A percentile compares a stretch with the other conserved stretches of the same genome.
These are phyloP conservation scores for Microplitis manilae DNA, from an alignment of 2,888 invertebrate genomes.

Conservation along the genomic window DNA sequence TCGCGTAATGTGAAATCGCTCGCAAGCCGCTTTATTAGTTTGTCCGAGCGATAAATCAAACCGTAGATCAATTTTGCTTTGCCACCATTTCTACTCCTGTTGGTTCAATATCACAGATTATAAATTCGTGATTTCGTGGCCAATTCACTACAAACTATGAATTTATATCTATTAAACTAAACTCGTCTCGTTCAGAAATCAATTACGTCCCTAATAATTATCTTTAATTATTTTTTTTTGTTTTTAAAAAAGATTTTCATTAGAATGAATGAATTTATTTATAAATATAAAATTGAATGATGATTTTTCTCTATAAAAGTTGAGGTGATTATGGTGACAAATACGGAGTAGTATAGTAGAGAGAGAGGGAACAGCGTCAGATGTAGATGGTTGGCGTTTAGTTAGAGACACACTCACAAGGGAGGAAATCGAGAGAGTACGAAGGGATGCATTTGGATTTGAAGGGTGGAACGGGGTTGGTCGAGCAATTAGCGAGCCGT, in stretches of 20 bases:
- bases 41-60: slow-evolving; percentile 63
- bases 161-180: slow-evolving; percentile 8
- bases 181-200: no score
- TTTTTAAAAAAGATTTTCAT: no score
- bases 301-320: slow-evolving; percentile 2
- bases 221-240: no score
- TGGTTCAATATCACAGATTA: slow-evolving; percentile 37
- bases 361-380: slow-evolving; percentile 44
- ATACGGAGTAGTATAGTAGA: not conserved
- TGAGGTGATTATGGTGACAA: not conserved
- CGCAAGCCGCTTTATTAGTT: slow-evolving; percentile 64
- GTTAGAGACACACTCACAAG: not conserved
- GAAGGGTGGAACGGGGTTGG: slow-evolving; percentile 65
- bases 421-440: slow-evolving; percentile 13
- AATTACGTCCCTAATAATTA: no score
- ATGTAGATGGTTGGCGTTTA: slow-evolving; percentile 25
- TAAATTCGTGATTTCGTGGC: slow-evolving; percentile 39
- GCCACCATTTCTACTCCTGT: slow-evolving; percentile 58
- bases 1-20: slow-evolving; percentile 12
- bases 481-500: slow-evolving; percentile 72
- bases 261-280: no score
- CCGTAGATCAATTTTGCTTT: slow-evolving; percentile 66
- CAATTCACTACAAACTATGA: slow-evolving; percentile 39
- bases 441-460: slow-evolving; percentile 67
- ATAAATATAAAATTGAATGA: not conserved